Conservation (phyloP, 2,888 invertebrate species). For the Iselma pallidipennis region DNA sequence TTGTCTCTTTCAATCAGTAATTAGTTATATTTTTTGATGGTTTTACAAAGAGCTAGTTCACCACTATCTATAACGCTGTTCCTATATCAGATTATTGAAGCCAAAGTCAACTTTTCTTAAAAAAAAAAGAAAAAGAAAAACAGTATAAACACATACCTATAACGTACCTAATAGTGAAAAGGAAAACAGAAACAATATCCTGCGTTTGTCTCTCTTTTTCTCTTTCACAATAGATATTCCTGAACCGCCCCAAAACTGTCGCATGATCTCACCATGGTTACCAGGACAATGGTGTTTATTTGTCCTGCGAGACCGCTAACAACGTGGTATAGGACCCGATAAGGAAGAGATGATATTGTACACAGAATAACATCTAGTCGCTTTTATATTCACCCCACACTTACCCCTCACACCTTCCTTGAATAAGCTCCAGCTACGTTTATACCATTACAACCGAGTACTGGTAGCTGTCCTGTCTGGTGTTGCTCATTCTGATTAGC, state of each 20-base stretch:
- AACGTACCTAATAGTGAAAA: background rate
- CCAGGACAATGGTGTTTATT: slow-evolving; percentile 59
- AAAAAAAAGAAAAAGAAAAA: background rate
- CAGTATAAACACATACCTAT: background rate
- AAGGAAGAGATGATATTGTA: slow-evolving; percentile 58
- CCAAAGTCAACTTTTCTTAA: background rate
- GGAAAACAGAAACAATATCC: background rate
- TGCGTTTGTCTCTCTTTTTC: background rate
- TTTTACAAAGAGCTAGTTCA: background rate
- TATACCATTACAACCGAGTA: background rate
- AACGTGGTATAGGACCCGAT: slow-evolving; percentile 56
- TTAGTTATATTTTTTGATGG: no score
- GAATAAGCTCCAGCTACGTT: background rate
- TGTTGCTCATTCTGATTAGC: slow-evolving; percentile 40
- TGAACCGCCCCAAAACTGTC: slow-evolving; percentile 49
- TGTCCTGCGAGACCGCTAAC: slow-evolving; percentile 59
- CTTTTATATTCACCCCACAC: slow-evolving; percentile 20
- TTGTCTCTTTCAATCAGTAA: no score
- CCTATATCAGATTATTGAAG: background rate
- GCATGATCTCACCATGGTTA: slow-evolving; percentile 59
- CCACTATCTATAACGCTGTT: background rate
- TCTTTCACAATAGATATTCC: slow-evolving; percentile 33
- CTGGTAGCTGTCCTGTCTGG: slow-evolving; percentile 10
- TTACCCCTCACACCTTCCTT: slow-evolving; percentile 13
- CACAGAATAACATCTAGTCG: slow-evolving; percentile 48